Conservation (phyloP, 2,797 vertebrate species). For the Intellagama lesueurii region DNA sequence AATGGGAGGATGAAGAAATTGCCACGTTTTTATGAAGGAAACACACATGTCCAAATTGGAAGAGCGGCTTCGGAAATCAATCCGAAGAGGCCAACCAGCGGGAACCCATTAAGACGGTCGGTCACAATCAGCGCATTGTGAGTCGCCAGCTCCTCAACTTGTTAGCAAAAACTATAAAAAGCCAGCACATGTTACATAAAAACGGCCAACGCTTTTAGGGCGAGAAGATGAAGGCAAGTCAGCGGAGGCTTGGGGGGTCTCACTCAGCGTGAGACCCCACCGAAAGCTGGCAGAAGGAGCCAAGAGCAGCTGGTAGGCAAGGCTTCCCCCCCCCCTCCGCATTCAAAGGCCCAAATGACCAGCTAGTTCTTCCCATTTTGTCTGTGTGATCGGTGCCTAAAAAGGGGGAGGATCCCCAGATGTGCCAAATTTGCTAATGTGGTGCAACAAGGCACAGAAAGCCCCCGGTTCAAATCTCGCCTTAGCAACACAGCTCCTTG, state of each 20-base stretch:
- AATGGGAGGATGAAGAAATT: not conserved
- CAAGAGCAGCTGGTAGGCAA: accelerated
- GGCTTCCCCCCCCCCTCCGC: not conserved
- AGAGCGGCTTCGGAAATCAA: slow-evolving; percentile 1
- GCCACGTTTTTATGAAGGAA: slow-evolving; percentile 51
- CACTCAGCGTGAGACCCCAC: slow-evolving; percentile 3
- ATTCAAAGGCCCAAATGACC: accelerated
- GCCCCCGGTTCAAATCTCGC: too few species aligned
- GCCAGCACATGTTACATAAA: slow-evolving; percentile 56
- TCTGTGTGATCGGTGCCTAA: not conserved
- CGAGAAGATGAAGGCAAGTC: slow-evolving; percentile 45
- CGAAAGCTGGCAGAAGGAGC: not conserved
- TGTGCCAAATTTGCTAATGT: too few species aligned
- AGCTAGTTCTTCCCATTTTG: too few species aligned
- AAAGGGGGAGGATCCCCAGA: too few species aligned
- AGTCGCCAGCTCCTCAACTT: slow-evolving; percentile 24
- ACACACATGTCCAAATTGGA: slow-evolving; percentile 42
- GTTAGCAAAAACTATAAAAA: slow-evolving; percentile 55
- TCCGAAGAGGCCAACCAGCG: not conserved
- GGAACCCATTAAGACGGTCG: not conserved
- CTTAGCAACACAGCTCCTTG: too few species aligned
- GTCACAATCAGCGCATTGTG: slow-evolving; percentile 51
- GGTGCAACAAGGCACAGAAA: too few species aligned
- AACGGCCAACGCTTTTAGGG: slow-evolving; percentile 39
- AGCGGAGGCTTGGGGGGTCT: slow-evolving; percentile 3